These are phyloP conservation scores for Bubo scandiacus DNA, from an alignment of 2,113 vertebrate species.

Conservation along the genomic window DNA sequence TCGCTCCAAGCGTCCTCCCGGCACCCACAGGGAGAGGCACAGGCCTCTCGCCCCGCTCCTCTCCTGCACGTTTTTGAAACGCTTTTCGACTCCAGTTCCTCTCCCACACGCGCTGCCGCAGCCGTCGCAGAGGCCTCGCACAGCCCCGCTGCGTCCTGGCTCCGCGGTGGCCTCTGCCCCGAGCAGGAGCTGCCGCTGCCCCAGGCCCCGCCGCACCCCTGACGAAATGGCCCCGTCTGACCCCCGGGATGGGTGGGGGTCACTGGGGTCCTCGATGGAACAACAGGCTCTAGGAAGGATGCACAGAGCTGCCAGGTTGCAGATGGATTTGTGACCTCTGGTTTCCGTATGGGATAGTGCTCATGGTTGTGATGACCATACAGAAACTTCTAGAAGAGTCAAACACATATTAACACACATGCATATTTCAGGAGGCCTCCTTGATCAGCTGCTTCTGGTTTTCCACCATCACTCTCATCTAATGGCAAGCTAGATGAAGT, in stretches of 20 bases:
- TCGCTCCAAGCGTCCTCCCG: too few relatives aligned
- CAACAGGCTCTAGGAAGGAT: neutral
- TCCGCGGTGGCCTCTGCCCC: neutral
- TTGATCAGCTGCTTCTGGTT: neutral
- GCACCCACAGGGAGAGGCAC: neutral
- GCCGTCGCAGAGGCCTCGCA: fast-evolving
- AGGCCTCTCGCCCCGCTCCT: too few relatives aligned
- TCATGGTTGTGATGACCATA: neutral
- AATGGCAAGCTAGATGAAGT: neutral
- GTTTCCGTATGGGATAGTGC: fast-evolving
- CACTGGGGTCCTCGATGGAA: neutral
- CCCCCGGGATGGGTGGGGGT: fast-evolving
- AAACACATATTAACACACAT: too few relatives aligned
- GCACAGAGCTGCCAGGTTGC: fast-evolving
- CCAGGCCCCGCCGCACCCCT: neutral
- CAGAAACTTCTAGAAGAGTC: neutral
- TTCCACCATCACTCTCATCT: neutral
- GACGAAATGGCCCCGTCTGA: neutral
- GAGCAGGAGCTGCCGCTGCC: neutral
- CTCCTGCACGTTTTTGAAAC: neutral
- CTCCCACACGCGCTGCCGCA: fast-evolving
- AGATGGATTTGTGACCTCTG: neutral
- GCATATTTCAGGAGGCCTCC: neutral
- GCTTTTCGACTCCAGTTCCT: too few relatives aligned
- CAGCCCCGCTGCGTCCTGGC: fast-evolving